Evolutionary conservation across 2,888 invertebrate species (phyloP).

Genomic region (Plagodis dolabraria): DNA sequence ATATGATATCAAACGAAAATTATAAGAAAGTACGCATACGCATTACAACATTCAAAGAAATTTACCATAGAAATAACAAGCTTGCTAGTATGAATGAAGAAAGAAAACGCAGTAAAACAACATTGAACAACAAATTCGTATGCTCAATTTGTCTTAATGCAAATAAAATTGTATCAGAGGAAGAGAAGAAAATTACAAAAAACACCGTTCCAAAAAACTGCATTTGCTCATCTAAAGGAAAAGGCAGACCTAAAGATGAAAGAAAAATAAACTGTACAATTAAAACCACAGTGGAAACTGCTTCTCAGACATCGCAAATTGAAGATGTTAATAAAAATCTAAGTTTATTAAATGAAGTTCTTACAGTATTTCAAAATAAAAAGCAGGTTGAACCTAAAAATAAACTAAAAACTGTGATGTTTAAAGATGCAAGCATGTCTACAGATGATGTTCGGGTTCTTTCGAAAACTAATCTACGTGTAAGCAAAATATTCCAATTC

Average conservation of each 20-base stretch:
- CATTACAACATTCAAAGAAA: slow-evolving; percentile 59
- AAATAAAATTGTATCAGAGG: slow-evolving; percentile 36
- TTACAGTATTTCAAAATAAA: slow-evolving; percentile 69
- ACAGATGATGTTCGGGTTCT: slow-evolving; percentile 45
- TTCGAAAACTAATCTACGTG: slow-evolving; percentile 41
- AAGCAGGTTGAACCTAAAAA: slow-evolving; percentile 48
- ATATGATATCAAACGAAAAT: slow-evolving; percentile 57
- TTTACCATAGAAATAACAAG: slow-evolving; percentile 15
- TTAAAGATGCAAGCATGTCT: slow-evolving; percentile 61
- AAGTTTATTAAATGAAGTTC: slow-evolving; percentile 68
- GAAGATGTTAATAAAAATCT: slow-evolving; percentile 51
- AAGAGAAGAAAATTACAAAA: slow-evolving; percentile 43
- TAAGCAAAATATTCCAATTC: slow-evolving; percentile 57
- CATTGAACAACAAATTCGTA: slow-evolving; percentile 47
- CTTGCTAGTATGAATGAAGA: slow-evolving; percentile 37
- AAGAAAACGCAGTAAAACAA: slow-evolving; percentile 29
- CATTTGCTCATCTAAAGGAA: slow-evolving; percentile 13
- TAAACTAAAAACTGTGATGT: slow-evolving; percentile 45
- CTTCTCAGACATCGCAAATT: slow-evolving; percentile 57
- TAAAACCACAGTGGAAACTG: slow-evolving; percentile 1
- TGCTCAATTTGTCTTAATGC: slow-evolving; percentile 66
- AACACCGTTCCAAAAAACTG: slow-evolving; percentile 45
- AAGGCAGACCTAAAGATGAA: slow-evolving; percentile 17
- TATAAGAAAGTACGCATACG: slow-evolving; percentile 57
- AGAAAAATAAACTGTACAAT: slow-evolving; percentile 8